phyloP scores from a whole-genome alignment of 2,113 vertebrate species.

The Gasterosteus aculeatus region DNA sequence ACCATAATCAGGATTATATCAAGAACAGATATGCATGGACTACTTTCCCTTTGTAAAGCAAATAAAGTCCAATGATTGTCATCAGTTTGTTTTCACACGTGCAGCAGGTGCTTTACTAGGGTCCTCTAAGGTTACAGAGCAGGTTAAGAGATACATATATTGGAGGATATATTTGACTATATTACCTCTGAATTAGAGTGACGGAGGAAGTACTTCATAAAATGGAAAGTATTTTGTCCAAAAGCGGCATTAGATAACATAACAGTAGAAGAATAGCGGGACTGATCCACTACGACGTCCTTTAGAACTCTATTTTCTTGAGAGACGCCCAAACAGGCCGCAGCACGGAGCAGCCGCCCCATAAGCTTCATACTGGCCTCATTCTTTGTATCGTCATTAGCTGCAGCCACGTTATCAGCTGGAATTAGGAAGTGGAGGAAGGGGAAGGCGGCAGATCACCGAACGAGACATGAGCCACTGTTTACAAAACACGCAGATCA shows the following conservation, averaged over 20 bases:
- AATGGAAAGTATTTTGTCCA: background rate
- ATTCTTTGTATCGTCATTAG: constrained; percentile 19
- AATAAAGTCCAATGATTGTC: background rate
- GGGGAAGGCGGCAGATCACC: background rate
- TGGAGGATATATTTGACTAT: background rate
- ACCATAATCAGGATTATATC: background rate
- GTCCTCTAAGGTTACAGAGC: too few species aligned
- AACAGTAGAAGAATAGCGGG: background rate
- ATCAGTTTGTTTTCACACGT: background rate
- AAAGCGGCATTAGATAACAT: too few species aligned
- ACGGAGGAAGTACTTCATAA: background rate
- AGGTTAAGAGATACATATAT: background rate
- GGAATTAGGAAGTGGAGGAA: constrained; percentile 1
- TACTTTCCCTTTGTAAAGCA: background rate
- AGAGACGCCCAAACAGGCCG: background rate
- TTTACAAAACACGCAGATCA: background rate
- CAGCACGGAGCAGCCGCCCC: background rate
- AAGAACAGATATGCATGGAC: background rate
- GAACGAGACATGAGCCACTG: background rate
- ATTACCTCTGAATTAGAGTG: background rate
- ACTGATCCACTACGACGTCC: background rate
- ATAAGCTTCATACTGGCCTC: constrained; percentile 47
- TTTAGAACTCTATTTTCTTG: background rate
- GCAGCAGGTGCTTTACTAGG: too few species aligned
- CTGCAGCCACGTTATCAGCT: constrained; percentile 11